These are phyloP conservation scores for Bradypus variegatus DNA, from an alignment of 2,797 vertebrate species.

Conservation along the genomic window DNA sequence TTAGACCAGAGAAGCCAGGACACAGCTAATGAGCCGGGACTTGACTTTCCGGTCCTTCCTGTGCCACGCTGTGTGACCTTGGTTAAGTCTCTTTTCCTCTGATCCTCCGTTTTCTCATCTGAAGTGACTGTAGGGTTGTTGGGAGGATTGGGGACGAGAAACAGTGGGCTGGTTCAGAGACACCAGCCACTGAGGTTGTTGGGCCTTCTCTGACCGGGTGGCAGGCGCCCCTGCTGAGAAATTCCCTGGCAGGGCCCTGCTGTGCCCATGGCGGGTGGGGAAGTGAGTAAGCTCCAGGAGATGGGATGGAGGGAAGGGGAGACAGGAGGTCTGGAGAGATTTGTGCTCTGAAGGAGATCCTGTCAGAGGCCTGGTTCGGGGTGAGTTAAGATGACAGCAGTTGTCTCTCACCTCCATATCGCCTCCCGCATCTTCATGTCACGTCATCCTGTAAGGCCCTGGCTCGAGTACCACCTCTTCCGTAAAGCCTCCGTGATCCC, in stretches of 20 bases:
- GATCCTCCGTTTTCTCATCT: background rate
- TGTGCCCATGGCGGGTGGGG: background rate
- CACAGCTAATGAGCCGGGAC: background rate
- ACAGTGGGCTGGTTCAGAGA: background rate
- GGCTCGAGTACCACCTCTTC: slow-evolving; percentile 47
- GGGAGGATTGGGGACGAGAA: background rate
- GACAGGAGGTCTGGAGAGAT: background rate
- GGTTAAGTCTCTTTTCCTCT: background rate
- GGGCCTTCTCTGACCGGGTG: background rate
- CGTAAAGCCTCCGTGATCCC: slow-evolving; percentile 58
- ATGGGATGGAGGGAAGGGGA: background rate
- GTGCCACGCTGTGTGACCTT: background rate
- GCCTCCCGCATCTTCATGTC: background rate
- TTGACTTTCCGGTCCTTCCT: background rate
- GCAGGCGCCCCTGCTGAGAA: background rate
- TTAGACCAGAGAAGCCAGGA: background rate
- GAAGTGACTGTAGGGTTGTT: accelerated
- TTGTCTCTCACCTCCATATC: slow-evolving; percentile 42
- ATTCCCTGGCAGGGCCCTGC: too few species aligned
- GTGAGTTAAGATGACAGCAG: slow-evolving; percentile 41
- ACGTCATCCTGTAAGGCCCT: slow-evolving; percentile 38
- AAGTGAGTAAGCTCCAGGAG: background rate
- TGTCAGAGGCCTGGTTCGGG: background rate
- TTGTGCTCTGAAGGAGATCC: background rate
- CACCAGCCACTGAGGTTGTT: background rate